Evolutionary conservation across 2,888 invertebrate species (phyloP), one percentile per base, ranked within the genome.

Genomic region (Maniola hyperantus): DNA sequence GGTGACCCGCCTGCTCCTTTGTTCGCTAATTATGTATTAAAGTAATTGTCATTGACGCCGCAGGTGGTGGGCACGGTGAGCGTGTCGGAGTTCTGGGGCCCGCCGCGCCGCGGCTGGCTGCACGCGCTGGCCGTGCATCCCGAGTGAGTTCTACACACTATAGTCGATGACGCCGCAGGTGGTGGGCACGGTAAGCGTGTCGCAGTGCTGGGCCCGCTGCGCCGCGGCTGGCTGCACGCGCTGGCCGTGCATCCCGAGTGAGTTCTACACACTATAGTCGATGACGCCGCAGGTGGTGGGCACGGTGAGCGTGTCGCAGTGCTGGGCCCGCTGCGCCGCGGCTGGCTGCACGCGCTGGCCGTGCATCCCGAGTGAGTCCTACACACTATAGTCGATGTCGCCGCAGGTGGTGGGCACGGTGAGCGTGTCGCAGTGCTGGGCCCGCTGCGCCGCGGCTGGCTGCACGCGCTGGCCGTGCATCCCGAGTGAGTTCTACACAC

Each of bases 41-140:
- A 39, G 39, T 39, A 39, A 39, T 11, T 2, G 11, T 11, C 11
- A 11, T 39, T 39, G 4, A 11, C 59, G 8, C 66, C 59, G 48
- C 77, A 77, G 77, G 53, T 85, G 63, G 78, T 86, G 73, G 87
- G 83, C 68, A 83, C 85, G 44, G 78, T 76, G 66, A 81, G 82
- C 73, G 74, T 84, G 72, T 72, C 79, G 0, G 76, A 77, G 71
- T 74, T 67, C 71, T 76, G 80, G 73, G 83, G 80, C 51, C 70
- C 76, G 61, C 69, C 68, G 36, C 72, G 66, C 65, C 72, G 76
- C 61, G 82, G 78, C 68, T 83, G 85, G 83, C 74, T 85, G 71
- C 80, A 81, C 67, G 79, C 74, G 57, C 76, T 85, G 51, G 75
- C 74, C 5, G 77, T 78, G 36, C 73, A 75, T 39, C 70, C 73